Conservation (phyloP, 92 coral and sea anemone genomes). For the Palythoa heliodiscus region DNA sequence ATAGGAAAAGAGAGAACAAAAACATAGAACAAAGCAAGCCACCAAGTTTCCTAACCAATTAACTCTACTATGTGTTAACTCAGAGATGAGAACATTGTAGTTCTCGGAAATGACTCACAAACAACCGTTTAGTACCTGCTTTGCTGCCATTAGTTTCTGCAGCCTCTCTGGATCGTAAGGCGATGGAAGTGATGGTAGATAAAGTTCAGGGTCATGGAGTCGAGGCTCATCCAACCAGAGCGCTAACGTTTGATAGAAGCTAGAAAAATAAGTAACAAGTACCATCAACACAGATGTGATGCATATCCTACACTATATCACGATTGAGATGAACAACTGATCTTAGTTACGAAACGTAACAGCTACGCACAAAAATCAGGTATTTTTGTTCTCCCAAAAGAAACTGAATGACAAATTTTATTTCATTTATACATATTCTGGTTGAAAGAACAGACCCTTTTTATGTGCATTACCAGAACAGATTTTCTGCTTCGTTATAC, state of each 20-base stretch:
- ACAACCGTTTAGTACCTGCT: slow-evolving; percentile 50
- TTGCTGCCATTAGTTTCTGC: slow-evolving; percentile 67
- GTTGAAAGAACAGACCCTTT: not conserved
- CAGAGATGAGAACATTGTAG: no score
- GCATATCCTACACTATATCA: not conserved
- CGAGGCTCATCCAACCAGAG: slow-evolving; percentile 98
- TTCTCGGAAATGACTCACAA: not conserved
- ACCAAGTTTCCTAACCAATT: no score
- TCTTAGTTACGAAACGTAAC: no score
- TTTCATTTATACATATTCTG: no score
- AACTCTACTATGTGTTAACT: no score
- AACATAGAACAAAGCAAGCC: no score
- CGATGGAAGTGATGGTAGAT: slow-evolving; percentile 88
- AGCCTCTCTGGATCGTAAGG: slow-evolving; percentile 85
- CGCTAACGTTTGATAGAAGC: slow-evolving; percentile 89
- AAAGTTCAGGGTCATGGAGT: slow-evolving; percentile 86
- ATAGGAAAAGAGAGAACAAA: no score
- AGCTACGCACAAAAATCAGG: no score
- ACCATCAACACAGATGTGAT: not conserved
- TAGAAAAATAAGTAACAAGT: slow-evolving; percentile 13
- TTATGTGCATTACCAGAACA: not conserved
- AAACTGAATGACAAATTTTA: no score
- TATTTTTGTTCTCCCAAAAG: no score
- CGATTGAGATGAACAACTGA: not conserved
- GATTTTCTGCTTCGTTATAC: not conserved